These are phyloP conservation scores for Homalodisca vitripennis DNA, from an alignment of 1,140 invertebrate species.

Conservation along the genomic window DNA sequence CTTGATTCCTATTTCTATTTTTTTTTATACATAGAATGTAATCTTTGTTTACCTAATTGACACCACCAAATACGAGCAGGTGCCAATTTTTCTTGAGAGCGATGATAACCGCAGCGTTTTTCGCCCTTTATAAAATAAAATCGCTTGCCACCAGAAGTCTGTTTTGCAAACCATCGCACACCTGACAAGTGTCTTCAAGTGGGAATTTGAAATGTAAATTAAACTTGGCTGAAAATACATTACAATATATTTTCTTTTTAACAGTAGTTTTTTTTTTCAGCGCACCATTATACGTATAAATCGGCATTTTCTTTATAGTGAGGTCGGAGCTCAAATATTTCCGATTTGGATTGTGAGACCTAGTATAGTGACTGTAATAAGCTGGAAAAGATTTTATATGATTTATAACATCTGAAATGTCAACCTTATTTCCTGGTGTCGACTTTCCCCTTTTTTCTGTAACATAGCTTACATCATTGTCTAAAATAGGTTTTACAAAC, in stretches of 20 bases:
- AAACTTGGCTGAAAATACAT: constrained; percentile 51
- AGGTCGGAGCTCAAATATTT: constrained; percentile 49
- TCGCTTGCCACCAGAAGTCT: no score
- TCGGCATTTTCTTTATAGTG: constrained; percentile 51
- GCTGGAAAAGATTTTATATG: no score
- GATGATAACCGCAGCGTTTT: no score
- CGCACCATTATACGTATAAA: constrained; percentile 48
- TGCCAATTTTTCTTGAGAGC: no score
- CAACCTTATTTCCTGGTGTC: no score
- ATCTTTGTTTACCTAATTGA: no score
- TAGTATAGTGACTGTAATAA: no score
- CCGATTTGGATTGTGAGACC: constrained; percentile 49
- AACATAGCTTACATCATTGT: constrained; percentile 30
- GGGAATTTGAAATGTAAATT: no score
- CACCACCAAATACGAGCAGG: no score
- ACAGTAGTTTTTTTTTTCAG: constrained; percentile 45
- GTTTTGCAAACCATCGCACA: constrained; percentile 34
- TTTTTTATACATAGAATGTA: no score
- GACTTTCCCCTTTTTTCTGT: constrained; percentile 24
- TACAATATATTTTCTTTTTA: constrained; percentile 52
- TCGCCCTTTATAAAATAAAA: no score
- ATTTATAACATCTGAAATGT: constrained; percentile 33
- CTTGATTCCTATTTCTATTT: no score
- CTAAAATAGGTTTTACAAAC: constrained; percentile 27
- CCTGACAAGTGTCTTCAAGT: constrained; percentile 42